Conservation (phyloP, 2,888 invertebrate genomes). For the Apamea monoglypha region DNA sequence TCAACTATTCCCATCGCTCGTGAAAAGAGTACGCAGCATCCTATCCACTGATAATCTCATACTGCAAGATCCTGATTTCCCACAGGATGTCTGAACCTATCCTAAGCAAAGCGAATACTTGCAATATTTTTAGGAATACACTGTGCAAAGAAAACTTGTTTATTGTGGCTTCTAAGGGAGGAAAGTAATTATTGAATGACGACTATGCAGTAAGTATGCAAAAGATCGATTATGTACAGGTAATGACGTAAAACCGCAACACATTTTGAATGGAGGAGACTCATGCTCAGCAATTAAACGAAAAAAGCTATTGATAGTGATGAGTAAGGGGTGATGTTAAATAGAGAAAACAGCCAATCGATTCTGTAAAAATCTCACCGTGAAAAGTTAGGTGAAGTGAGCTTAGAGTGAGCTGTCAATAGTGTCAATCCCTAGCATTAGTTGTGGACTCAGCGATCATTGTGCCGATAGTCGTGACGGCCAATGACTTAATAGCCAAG, state of each 20-base stretch:
- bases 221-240: neutral
- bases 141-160: constrained; percentile 3
- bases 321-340: too few species aligned
- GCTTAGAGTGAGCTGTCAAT: too few species aligned
- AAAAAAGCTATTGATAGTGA: too few species aligned
- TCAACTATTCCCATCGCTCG: constrained; percentile 46
- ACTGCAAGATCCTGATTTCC: constrained; percentile 52
- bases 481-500: too few species aligned
- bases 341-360: too few species aligned
- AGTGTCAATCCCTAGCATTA: too few species aligned
- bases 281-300: too few species aligned
- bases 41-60: constrained; percentile 52
- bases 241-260: neutral
- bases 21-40: constrained; percentile 35
- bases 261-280: neutral
- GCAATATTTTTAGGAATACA: constrained; percentile 28
- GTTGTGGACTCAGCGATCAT: too few species aligned
- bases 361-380: too few species aligned
- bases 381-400: too few species aligned
- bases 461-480: too few species aligned
- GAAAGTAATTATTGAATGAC: neutral
- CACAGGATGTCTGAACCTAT: constrained; percentile 34
- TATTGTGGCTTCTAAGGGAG: neutral
- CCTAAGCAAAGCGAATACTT: constrained; percentile 27
- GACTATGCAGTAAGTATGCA: neutral